Conservation (phyloP, 2,113 vertebrate species). For the Larimichthys polyactis region DNA sequence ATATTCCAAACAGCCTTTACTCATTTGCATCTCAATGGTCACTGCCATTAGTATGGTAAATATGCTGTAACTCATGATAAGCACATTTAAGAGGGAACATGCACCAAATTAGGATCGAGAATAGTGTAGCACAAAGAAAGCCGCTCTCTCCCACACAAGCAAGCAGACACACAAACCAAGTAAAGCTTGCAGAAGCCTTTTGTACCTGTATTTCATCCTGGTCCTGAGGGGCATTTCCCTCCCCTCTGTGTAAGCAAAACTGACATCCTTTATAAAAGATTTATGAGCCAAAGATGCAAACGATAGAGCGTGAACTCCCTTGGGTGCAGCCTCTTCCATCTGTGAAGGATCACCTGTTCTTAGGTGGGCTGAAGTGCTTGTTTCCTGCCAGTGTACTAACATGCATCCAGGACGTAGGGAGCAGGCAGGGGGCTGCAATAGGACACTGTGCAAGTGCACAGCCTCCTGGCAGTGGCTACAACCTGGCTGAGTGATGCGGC, state of each 20-base stretch:
- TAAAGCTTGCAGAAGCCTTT: constrained; percentile 74
- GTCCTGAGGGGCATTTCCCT: constrained; percentile 80
- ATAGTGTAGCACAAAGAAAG: constrained; percentile 61
- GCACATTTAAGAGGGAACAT: constrained; percentile 57
- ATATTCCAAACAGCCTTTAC: constrained; percentile 59
- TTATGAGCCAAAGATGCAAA: constrained; percentile 88
- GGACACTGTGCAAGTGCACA: constrained; percentile 20
- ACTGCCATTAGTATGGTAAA: constrained; percentile 70
- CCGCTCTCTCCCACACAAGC: constrained; percentile 46
- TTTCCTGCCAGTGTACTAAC: constrained; percentile 76
- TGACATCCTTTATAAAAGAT: constrained; percentile 89
- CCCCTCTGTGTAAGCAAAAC: constrained; percentile 87
- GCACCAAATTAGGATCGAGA: constrained; percentile 55
- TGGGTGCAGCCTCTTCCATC: constrained; percentile 82
- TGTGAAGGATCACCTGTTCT: constrained; percentile 85
- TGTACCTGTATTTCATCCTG: constrained; percentile 78
- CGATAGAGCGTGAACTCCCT: constrained; percentile 82
- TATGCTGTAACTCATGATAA: constrained; percentile 72
- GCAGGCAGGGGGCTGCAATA: constrained; percentile 18
- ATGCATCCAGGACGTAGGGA: constrained; percentile 58
- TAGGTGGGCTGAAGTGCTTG: constrained; percentile 81
- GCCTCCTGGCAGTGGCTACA: constrained; percentile 41
- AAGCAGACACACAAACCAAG: constrained; percentile 54
- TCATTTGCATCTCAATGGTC: constrained; percentile 77
- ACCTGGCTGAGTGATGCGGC: constrained; percentile 39